Evolutionary conservation across 2,797 vertebrate species (phyloP), one percentile per base, ranked within the genome.

Genomic region (Falco naumanni): DNA sequence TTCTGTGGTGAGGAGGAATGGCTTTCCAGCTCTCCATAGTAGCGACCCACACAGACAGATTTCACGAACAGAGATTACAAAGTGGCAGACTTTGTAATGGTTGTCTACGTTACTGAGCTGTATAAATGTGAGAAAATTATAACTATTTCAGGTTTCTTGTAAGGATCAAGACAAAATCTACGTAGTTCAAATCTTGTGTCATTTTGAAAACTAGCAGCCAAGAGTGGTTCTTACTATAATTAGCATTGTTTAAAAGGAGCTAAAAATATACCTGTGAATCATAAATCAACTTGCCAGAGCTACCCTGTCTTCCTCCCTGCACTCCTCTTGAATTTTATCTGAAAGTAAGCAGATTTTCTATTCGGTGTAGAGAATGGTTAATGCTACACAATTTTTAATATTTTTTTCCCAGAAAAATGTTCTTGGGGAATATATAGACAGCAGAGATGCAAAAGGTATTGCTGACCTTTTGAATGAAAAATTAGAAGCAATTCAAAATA

Each of bases 351-450:
- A 41, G 6, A 69, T 60, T 54, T 57, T 84, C 41, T 64, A 3
- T 71, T 82, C 16, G 17, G 16, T 25, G 15, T 41, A 37, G 8
- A 63, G 31, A 34, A 47, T 13, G 10, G 6, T 7, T 59, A 59
- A 51, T 25, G 17, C 45, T 65, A 34, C 21, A 21, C 13, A 19
- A 5, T 9, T 51, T 21, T 13, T 86, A 84, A 80, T 54, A 90
- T 43, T n/a, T 92, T 90, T 82, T 86, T 48, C 90, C 21, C 95
- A 99, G 99, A 98, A 97, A 97, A 98, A 94, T 70, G 94, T 96
- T 75, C 97, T 97, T 28, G 99, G 99, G 11, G 99, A 99, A 71
- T 96, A 98, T 48, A 97, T 99, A 93, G 99, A 99, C 91, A 98
- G 98, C 94, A 98, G 98, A 92, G 99, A 99, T 13, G 98, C 98